phyloP scores from a whole-genome alignment of 1,140 invertebrate genomes.

The Euborellia annulipes region DNA sequence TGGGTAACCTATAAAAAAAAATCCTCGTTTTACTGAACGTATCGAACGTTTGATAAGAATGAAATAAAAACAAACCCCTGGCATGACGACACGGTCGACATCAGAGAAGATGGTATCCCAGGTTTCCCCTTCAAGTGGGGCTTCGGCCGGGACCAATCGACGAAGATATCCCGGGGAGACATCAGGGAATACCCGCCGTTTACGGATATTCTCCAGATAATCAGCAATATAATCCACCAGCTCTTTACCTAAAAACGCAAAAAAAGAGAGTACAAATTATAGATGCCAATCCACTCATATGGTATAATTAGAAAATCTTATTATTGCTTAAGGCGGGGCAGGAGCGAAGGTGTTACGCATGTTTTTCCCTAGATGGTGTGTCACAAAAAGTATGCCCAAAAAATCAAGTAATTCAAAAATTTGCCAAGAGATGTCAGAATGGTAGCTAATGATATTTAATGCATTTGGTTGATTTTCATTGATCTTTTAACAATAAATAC shows the following conservation, averaged over 20 bases:
- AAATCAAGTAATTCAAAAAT: no score
- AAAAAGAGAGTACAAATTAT: constrained; percentile 14
- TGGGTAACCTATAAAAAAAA: constrained; percentile 49
- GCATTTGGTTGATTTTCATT: no score
- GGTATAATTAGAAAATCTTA: no score
- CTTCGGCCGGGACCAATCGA: constrained; percentile 61
- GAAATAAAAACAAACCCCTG: constrained; percentile 41
- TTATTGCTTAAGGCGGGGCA: no score
- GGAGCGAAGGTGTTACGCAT: no score
- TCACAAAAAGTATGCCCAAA: no score
- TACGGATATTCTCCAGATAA: constrained; percentile 73
- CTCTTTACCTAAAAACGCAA: constrained; percentile 83
- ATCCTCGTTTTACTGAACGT: no score
- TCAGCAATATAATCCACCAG: constrained; percentile 93
- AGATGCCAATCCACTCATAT: no score
- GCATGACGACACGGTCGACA: constrained; percentile 84
- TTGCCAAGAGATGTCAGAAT: no score
- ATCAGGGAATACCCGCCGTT: constrained; percentile 60
- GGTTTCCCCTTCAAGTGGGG: constrained; percentile 64
- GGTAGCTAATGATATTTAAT: no score
- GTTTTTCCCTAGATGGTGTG: no score
- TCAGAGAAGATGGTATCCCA: constrained; percentile 82
- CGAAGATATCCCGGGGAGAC: constrained; percentile 73
- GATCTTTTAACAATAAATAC: no score
- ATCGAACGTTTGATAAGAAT: not conserved